These are phyloP conservation scores for Atta colombica DNA, from an alignment of 1,140 invertebrate genomes.

Conservation along the genomic window DNA sequence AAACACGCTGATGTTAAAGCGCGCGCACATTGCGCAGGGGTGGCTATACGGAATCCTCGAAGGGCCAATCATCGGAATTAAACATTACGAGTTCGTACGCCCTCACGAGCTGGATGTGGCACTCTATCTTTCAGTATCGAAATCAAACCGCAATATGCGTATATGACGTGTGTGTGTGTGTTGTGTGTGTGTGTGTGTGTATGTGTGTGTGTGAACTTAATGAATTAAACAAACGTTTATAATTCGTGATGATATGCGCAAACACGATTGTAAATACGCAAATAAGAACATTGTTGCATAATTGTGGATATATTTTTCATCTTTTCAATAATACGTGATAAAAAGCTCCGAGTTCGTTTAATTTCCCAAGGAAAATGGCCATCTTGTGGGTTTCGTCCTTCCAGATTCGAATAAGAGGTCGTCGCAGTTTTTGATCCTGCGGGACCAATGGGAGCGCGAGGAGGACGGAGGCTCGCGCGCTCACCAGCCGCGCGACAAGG, in stretches of 20 bases:
- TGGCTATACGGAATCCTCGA: constrained; percentile 65
- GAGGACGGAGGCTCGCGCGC: background rate
- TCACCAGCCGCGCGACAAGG: constrained; percentile 56
- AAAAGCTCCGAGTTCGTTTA: background rate
- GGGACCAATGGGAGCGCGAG: constrained; percentile 42
- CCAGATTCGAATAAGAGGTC: background rate
- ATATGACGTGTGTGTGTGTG: too few species aligned
- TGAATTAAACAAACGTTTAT: background rate
- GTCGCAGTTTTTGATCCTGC: background rate
- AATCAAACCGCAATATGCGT: background rate
- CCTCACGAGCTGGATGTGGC: background rate
- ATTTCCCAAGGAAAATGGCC: background rate
- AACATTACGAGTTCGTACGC: constrained; percentile 6
- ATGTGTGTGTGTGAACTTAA: background rate
- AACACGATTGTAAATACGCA: background rate
- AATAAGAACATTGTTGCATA: background rate
- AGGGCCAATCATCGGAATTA: constrained; percentile 40
- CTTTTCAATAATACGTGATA: too few species aligned
- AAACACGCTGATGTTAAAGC: constrained; percentile 67
- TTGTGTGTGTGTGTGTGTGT: too few species aligned
- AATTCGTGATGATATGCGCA: background rate
- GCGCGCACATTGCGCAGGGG: constrained; percentile 32
- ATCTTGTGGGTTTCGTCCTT: background rate
- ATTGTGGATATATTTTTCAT: background rate
- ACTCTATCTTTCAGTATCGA: background rate